Base-by-base conservation (phyloP, 2,113 vertebrate species). In the Sander vitreus region DNA sequence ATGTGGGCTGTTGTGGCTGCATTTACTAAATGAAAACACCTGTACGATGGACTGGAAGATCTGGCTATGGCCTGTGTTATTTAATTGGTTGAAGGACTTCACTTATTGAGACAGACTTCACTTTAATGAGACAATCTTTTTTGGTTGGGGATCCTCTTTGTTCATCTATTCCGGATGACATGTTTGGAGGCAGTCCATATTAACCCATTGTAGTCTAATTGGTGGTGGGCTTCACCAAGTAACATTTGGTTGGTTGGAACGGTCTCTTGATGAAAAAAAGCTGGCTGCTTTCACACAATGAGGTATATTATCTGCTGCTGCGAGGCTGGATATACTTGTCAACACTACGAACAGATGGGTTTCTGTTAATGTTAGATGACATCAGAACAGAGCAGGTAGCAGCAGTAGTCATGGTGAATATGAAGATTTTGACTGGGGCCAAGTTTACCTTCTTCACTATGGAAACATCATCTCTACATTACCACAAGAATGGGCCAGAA, bases 1-100 rank as follows among this genome's bases (percentile, higher is more conserved):
- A 96, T 99, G 73, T 99, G 98, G 98, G 97, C 97, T 1, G 98
- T 99, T 45, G 97, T 99, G 89, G 96, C 97, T 0, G 97, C 98
- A 0, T 98, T 99, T 81, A 98, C 97, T 80, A 99, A 99, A 93
- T 99, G 96, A 96, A 59, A 57, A 73, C 50, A 63, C 54, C 51
- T 7, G 57, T 47, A 77, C 62, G 73, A 80, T 62, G 81, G 86
- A 87, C 87, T 88, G 89, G 74, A 91, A 84, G 84, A 87, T 89
- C 88, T 88, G 86, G 85, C 81, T 78, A 63, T 69, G 90, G 84
- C 80, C 88, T 83, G 73, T 80, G 68, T 88, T 91, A 92, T 91
- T 93, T 92, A 91, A 93, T 92, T 86, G 85, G 76, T 91, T 88
- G 84, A 91, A 93, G 91, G 90, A 92, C 91, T 87, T 89, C 66